Base-by-base conservation (phyloP, 2,797 vertebrate genomes). In the Poliocrania exsul region DNA sequence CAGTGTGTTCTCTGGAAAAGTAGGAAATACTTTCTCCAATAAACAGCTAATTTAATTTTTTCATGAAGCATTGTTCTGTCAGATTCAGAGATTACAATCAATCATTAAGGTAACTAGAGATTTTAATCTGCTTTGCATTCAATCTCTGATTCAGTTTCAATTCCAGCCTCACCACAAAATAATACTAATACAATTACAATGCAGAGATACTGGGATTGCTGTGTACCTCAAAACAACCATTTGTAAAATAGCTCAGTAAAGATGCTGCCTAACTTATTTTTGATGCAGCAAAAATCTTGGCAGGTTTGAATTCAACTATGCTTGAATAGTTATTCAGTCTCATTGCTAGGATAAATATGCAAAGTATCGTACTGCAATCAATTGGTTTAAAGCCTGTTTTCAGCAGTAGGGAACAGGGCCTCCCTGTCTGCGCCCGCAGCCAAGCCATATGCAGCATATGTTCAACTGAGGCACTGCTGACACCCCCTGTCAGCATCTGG, bases 401-500 rank as follows among this genome's bases (percentile, higher is more conserved):
- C 72, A 21, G 65, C 84, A 90, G 96, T 85, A 71, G 91, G 91
- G 89, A 77, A 51, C 91, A 81, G 50, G 31, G 49, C 83, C 87
- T 79, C 87, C 56, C 88, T 37, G 81, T 78, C 73, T 38, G 33
- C 12, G 9, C 70, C n/a, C 29, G 90, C 78, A 87, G 90, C 44
- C 81, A 46, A 81, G 49, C 66, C 85, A 70, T 86, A 74, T 16
- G 38, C 46, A 33, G 56, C 94, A 56, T 80, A 85, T 88, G 95
- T 93, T 95, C 92, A 70, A 64, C 75, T 56, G 86, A 80, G 81
- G 54, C 70, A 80, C 92, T 95, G 91, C 73, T 96, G 96, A 96
- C 90, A 93, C 88, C 92, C 94, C 93, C 93, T 92, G 91, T 93
- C 96, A 97, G 95, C 87, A 85, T 91, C 85, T 81, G 91, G 95